phyloP scores from a whole-genome alignment of 1,140 invertebrate genomes.

The Drosophila nebulosa region DNA sequence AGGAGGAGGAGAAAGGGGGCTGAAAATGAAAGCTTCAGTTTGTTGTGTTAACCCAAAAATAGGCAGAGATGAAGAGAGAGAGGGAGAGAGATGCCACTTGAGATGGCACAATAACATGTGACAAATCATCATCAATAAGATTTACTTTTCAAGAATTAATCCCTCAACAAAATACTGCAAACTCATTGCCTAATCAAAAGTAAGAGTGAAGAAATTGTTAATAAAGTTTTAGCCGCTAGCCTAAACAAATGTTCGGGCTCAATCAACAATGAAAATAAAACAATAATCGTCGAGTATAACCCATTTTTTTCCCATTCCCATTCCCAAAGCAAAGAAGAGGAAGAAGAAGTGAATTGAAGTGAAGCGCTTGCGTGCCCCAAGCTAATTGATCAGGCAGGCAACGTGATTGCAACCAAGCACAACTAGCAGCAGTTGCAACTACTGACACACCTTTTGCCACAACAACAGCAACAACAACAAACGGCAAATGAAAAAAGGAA shows the following conservation, averaged over 20 bases:
- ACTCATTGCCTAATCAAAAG: slow-evolving; percentile 75
- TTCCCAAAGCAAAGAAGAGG: no score
- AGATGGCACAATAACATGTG: slow-evolving; percentile 43
- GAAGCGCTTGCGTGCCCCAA: slow-evolving; percentile 54
- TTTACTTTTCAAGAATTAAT: slow-evolving; percentile 79
- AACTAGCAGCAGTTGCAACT: slow-evolving; percentile 58
- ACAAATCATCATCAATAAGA: slow-evolving; percentile 67
- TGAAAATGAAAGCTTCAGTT: slow-evolving; percentile 62
- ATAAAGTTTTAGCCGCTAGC: slow-evolving; percentile 20
- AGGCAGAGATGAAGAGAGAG: slow-evolving; percentile 2
- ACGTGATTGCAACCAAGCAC: slow-evolving; percentile 62
- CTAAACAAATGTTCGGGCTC: slow-evolving; percentile 14
- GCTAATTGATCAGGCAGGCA: slow-evolving; percentile 65
- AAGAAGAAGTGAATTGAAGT: slow-evolving; percentile 23
- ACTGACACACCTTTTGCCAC: slow-evolving; percentile 58
- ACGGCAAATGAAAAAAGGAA: slow-evolving; percentile 19
- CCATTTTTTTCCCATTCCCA: slow-evolving; percentile 60
- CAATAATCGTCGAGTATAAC: slow-evolving; percentile 35
- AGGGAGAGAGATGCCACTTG: slow-evolving; percentile 15
- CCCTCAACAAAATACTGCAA: slow-evolving; percentile 48
- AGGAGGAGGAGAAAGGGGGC: background rate
- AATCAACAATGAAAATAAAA: slow-evolving; percentile 74
- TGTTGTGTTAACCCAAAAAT: slow-evolving; percentile 67
- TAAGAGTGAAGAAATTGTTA: slow-evolving; percentile 71
- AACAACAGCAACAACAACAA: slow-evolving; percentile 13